phyloP scores from a whole-genome alignment of 2,113 vertebrate genomes.

The Protobothrops flavoviridis region DNA sequence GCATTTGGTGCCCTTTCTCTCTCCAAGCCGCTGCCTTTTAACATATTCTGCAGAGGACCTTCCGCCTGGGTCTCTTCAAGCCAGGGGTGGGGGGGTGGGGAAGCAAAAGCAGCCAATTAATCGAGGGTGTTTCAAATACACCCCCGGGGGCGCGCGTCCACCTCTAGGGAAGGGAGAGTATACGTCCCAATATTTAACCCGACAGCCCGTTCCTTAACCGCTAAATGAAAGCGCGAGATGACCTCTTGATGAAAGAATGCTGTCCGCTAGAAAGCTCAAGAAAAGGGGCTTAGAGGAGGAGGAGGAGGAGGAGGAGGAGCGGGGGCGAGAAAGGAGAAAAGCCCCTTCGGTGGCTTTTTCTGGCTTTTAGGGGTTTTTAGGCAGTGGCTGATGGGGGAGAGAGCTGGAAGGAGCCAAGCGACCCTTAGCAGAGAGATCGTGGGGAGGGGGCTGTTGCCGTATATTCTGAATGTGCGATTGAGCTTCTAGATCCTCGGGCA shows the following conservation, averaged over 20 bases:
- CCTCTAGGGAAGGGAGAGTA: slow-evolving; percentile 23
- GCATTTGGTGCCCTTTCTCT: slow-evolving; percentile 81
- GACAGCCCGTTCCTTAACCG: slow-evolving; percentile 63
- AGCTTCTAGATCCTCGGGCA: neutral
- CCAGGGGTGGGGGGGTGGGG: slow-evolving; percentile 37
- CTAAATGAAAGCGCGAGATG: slow-evolving; percentile 57
- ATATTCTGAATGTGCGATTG: neutral
- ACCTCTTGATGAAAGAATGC: slow-evolving; percentile 61
- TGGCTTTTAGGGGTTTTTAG: slow-evolving; percentile 15
- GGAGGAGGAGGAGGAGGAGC: neutral
- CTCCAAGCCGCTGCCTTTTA: slow-evolving; percentile 75
- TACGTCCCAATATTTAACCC: slow-evolving; percentile 10
- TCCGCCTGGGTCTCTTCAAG: slow-evolving; percentile 72
- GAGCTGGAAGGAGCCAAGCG: neutral
- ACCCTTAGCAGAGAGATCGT: neutral
- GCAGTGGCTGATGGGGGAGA: neutral
- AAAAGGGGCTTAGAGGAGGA: slow-evolving; percentile 14
- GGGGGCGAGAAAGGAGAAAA: neutral
- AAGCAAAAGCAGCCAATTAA: slow-evolving; percentile 76
- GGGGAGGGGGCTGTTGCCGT: neutral
- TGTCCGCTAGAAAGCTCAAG: slow-evolving; percentile 32
- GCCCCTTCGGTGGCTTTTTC: slow-evolving; percentile 13
- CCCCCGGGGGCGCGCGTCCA: slow-evolving; percentile 15
- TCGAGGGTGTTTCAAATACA: slow-evolving; percentile 63
- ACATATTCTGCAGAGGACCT: slow-evolving; percentile 78